Evolutionary conservation across 2,113 vertebrate species (phyloP).

Genomic region (Xiphorhynchus elegans): DNA sequence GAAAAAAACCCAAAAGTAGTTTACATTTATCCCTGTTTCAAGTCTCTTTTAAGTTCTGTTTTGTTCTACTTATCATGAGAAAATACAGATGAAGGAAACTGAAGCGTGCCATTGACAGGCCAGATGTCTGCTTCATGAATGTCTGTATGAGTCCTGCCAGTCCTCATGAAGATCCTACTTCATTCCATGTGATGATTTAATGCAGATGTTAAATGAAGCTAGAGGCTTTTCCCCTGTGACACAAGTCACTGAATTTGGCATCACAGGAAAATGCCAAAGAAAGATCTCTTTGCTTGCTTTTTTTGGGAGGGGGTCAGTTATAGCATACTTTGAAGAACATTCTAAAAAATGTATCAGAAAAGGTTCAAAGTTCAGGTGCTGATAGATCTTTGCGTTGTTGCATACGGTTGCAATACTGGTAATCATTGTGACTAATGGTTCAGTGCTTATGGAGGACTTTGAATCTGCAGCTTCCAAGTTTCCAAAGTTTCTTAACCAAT

Average conservation of each 20-base stretch:
- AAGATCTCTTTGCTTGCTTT: background rate
- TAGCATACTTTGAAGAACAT: background rate
- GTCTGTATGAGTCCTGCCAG: background rate
- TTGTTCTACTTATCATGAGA: background rate
- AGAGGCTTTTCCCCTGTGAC: background rate
- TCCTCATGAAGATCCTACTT: background rate
- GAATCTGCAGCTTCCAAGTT: background rate
- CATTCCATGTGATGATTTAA: background rate
- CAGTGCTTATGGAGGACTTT: background rate
- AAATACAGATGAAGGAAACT: background rate
- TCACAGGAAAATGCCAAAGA: background rate
- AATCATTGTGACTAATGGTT: background rate
- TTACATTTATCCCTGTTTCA: background rate
- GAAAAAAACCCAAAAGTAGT: background rate
- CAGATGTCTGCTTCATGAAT: background rate
- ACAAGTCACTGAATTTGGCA: background rate
- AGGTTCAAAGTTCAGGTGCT: background rate
- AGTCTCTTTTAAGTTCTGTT: background rate
- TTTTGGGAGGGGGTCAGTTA: background rate
- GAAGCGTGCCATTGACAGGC: background rate
- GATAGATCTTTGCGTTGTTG: background rate
- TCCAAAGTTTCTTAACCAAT: background rate
- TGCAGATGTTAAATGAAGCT: background rate
- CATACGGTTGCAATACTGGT: rapidly evolving
- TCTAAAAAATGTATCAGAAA: background rate